Evolutionary conservation across 2,797 vertebrate species (phyloP).

Genomic region (Cottoperca gobio): DNA sequence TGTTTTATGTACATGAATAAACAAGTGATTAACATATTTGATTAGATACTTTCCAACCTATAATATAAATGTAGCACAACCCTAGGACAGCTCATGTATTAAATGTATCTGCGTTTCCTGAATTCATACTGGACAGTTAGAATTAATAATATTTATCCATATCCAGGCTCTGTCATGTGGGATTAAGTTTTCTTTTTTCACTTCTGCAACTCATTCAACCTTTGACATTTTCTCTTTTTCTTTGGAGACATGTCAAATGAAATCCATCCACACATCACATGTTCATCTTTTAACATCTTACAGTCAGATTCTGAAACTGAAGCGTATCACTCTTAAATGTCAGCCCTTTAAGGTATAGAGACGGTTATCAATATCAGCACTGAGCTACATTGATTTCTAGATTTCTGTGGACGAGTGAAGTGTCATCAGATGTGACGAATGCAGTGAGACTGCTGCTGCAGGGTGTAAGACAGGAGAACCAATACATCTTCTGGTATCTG

Average conservation of each 20-base stretch:
- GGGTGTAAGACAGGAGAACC: constrained; percentile 13
- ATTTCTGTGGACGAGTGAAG: constrained; percentile 21
- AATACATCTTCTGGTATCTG: constrained; percentile 8
- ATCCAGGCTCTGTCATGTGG: background rate
- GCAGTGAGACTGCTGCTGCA: constrained; percentile 27
- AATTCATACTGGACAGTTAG: no score
- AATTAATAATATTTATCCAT: no score
- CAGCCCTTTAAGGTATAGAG: constrained; percentile 13
- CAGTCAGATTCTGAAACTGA: constrained; percentile 3
- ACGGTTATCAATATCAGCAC: constrained; percentile 5
- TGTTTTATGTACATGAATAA: no score
- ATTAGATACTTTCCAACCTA: no score
- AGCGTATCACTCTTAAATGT: constrained; percentile 17
- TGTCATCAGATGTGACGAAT: constrained; percentile 38
- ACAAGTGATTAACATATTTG: background rate
- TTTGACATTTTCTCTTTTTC: background rate
- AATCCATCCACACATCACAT: background rate
- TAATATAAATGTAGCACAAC: no score
- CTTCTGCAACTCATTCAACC: background rate
- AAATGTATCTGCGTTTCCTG: background rate
- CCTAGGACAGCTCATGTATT: background rate
- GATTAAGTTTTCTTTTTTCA: constrained; percentile 4
- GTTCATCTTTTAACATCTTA: background rate
- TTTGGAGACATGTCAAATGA: background rate
- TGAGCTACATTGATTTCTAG: constrained; percentile 10